Evolutionary conservation across 2,888 invertebrate genomes (phyloP).

Genomic region (Bombylius major): DNA sequence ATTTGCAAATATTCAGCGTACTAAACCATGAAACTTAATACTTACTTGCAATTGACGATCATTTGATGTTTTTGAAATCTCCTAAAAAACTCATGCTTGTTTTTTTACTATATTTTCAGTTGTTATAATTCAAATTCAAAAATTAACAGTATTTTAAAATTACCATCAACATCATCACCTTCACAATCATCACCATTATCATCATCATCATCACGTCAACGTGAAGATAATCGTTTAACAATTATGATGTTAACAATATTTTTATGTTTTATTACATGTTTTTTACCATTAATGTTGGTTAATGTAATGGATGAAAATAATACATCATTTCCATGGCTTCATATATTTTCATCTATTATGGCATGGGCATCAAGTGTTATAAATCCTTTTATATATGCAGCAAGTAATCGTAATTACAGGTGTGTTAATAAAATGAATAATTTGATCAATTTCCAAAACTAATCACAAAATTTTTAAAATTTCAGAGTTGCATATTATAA

Average conservation of each 20-base stretch:
- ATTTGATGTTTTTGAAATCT: no score
- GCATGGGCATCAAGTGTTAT: conserved; percentile 85
- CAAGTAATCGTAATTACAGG: conserved; percentile 73
- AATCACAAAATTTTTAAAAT: neutral
- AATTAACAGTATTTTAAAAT: neutral
- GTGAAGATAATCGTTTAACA: conserved; percentile 69
- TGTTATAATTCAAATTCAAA: neutral
- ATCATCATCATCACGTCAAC: conserved; percentile 9
- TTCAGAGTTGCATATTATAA: conserved; percentile 33
- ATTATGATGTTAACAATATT: conserved; percentile 80
- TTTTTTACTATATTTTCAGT: neutral
- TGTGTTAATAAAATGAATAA: conserved; percentile 10
- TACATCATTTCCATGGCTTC: conserved; percentile 55
- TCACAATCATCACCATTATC: no score
- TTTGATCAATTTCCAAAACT: neutral
- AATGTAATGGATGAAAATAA: conserved; percentile 76
- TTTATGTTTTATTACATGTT: conserved; percentile 71
- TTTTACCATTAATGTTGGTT: conserved; percentile 76
- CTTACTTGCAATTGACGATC: no score
- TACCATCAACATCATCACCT: neutral
- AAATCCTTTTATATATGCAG: conserved; percentile 83
- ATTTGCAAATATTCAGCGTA: no score
- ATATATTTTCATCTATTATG: conserved; percentile 70
- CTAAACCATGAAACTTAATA: no score
- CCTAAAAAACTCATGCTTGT: no score